Evolutionary conservation across 2,888 invertebrate species (phyloP).

Genomic region (Ditylenchus weischeri): DNA sequence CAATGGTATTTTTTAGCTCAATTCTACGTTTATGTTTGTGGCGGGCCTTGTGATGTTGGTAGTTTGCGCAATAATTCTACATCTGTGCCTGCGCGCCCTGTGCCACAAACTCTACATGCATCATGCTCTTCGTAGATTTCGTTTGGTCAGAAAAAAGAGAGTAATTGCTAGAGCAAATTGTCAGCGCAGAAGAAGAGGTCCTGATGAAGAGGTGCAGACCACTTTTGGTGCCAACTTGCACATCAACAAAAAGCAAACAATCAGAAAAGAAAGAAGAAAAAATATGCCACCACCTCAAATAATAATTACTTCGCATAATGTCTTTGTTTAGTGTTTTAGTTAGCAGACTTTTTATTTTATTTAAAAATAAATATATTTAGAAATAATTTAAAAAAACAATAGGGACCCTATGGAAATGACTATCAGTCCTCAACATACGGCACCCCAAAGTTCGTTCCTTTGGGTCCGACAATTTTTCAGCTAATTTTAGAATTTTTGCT

Average conservation of each 20-base stretch:
- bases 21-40: neutral
- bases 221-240: neutral
- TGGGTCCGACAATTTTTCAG: too few relatives aligned
- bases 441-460: too few relatives aligned
- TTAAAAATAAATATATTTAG: neutral
- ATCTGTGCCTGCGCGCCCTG: neutral
- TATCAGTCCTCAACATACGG: too few relatives aligned
- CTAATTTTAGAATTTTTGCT: too few relatives aligned
- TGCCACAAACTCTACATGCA: neutral
- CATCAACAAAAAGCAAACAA: too few relatives aligned
- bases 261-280: too few relatives aligned
- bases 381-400: too few relatives aligned
- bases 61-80: neutral
- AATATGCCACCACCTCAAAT: neutral
- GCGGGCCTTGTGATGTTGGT: neutral
- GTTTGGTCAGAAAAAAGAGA: neutral
- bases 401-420: too few relatives aligned
- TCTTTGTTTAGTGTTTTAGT: neutral
- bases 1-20: constrained; percentile 7
- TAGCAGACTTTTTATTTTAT: neutral
- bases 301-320: neutral
- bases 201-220: neutral
- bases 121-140: neutral
- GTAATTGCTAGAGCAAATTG: constrained; percentile 1
- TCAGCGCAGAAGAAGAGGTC: neutral